Percentiles rank a stretch among this genome's conserved stretches.
phyloP scores from a whole-genome alignment of 30 jellyfish, hydroid and myxozoan genomes.

The Catostylus mosaicus region DNA sequence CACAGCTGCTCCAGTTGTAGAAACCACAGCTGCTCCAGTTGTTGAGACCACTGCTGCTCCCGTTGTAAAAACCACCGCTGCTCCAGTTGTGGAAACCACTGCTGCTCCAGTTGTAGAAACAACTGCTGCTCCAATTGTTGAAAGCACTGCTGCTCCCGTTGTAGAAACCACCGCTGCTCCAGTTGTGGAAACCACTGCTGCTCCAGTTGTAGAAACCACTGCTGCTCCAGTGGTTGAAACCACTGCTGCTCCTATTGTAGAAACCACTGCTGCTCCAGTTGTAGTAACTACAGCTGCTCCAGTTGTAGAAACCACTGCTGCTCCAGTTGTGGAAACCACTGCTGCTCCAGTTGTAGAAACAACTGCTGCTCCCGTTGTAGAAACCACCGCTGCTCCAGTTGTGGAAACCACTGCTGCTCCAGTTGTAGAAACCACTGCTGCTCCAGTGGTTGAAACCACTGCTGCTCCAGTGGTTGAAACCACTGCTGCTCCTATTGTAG shows the following conservation, averaged over 20 bases:
- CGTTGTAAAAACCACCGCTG: slow-evolving; percentile 31
- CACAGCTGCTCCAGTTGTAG: slow-evolving; percentile 39
- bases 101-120: slow-evolving; percentile 29
- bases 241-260: slow-evolving; percentile 31
- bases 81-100: slow-evolving; percentile 35
- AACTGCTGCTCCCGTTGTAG: slow-evolving; percentile 42
- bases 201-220: slow-evolving; percentile 15
- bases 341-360: slow-evolving; percentile 33
- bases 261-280: slow-evolving; percentile 43
- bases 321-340: slow-evolving; percentile 14
- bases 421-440: slow-evolving; percentile 26
- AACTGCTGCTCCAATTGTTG: slow-evolving; percentile 11
- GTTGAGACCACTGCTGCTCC: slow-evolving; percentile 35
- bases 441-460: slow-evolving; percentile 40
- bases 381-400: slow-evolving; percentile 28
- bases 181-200: slow-evolving; percentile 15
- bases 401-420: slow-evolving; percentile 7
- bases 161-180: slow-evolving; percentile 44
- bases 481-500: slow-evolving; percentile 8
- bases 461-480: slow-evolving; percentile 36
- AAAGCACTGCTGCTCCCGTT: slow-evolving; percentile 21
- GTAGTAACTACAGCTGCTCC: slow-evolving; percentile 6
- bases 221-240: slow-evolving; percentile 30
- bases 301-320: background rate
- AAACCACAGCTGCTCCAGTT: slow-evolving; percentile 21